phyloP scores from a whole-genome alignment of 2,113 vertebrate species.

The Xiphorhynchus elegans region DNA sequence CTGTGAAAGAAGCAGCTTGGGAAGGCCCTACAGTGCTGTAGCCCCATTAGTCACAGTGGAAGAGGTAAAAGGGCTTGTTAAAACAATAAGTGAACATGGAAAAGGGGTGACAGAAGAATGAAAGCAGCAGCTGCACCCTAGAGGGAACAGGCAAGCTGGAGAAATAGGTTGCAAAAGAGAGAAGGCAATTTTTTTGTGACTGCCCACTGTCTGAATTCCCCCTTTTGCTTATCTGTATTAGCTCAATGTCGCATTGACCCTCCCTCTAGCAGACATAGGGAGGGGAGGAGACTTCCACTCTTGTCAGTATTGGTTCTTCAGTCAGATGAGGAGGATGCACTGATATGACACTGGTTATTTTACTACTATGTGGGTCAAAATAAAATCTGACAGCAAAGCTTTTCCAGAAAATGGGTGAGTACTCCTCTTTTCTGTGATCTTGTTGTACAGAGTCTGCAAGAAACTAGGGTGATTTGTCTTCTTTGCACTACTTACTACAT shows the following conservation, averaged over 20 bases:
- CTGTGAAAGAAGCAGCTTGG: conserved; percentile 63
- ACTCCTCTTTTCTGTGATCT: not conserved
- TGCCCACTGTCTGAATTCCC: not conserved
- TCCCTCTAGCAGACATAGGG: conserved; percentile 31
- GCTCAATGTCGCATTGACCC: not conserved
- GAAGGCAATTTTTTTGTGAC: not conserved
- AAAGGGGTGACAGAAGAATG: conserved; percentile 40
- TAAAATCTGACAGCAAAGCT: conserved; percentile 48
- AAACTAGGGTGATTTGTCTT: not conserved
- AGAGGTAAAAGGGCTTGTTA: conserved; percentile 71
- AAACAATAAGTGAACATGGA: conserved; percentile 69
- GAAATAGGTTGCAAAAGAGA: conserved; percentile 20
- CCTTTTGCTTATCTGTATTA: not conserved
- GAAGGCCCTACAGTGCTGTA: conserved; percentile 68
- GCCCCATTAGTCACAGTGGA: conserved; percentile 71
- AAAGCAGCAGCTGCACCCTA: conserved; percentile 65
- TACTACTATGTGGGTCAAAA: conserved; percentile 38
- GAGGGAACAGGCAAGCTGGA: conserved; percentile 44
- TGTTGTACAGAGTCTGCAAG: not conserved
- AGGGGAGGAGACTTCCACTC: conserved; percentile 51
- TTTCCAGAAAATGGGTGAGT: not conserved
- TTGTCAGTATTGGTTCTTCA: conserved; percentile 55
- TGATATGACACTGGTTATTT: conserved; percentile 47
- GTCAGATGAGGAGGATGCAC: conserved; percentile 32
- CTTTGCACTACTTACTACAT: not conserved